Evolutionary conservation across 2,888 invertebrate species (phyloP), one percentile per base, ranked within the genome.

Genomic region (Tipula lateralis): DNA sequence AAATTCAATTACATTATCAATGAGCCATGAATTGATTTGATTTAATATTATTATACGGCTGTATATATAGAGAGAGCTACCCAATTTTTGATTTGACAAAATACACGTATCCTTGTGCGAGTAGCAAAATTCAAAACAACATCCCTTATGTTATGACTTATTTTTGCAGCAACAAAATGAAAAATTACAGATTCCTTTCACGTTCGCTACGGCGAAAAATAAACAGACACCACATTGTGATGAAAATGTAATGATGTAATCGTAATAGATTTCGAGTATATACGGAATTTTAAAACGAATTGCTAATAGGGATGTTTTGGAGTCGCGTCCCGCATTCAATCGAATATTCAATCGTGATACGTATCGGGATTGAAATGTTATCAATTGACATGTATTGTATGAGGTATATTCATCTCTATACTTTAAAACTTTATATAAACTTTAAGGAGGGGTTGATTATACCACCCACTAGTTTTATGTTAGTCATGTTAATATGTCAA

Each of bases 21-120:
- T 82, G 82, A 82, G 82, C 30, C 82, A 82, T 82, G 82, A 82
- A 82, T 30, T 82, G 82, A 82, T 82, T 82, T 82, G 82, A 82
- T 82, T 82, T 30, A n/a, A 50, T 12, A 50, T 16, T 50, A 50
- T 50, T 50, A 50, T 39, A 39, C 3, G 12, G 39, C 13, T 39
- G 13, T 13, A 39, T 36, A 66, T 24, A 32, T 32, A 39, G 39
- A n/a, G 13, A 32, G 32, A 32, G 32, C 32, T 32, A 44, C n/a
- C n/a, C n/a, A 44, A 66, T 9, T 66, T 66, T 66, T 66, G 6
- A 9, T 24, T 66, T 66, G 66, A 66, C 66, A 66, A 24, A 24
- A 24, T 24, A 44, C 9, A 50, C 44, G 9, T 24, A 66, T 66
- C 24, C 66, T 12, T 24, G n/a, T n/a, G 24, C 24, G 66, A 66